Evolutionary conservation across 1,140 invertebrate species (phyloP).

Genomic region (Aphaenogaster rudis): DNA sequence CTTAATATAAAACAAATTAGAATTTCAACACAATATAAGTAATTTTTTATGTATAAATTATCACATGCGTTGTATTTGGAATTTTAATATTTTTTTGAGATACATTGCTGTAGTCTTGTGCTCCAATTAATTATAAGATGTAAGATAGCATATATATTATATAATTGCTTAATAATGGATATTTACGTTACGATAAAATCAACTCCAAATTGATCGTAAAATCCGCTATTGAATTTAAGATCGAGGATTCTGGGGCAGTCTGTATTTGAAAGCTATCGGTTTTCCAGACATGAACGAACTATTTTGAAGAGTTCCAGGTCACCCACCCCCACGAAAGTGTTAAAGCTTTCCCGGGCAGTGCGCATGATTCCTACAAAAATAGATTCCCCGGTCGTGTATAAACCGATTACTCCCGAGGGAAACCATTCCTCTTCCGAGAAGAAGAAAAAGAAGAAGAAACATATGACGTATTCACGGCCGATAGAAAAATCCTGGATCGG

Average conservation of each 20-base stretch:
- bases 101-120: background rate
- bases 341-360: slow-evolving; percentile 47
- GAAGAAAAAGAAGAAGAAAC: background rate
- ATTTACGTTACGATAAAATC: background rate
- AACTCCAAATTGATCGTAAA: background rate
- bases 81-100: background rate
- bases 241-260: slow-evolving; percentile 6
- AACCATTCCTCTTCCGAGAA: slow-evolving; percentile 47
- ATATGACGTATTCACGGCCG: slow-evolving; percentile 19
- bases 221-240: background rate
- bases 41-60: background rate
- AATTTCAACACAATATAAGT: background rate
- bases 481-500: background rate
- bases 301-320: slow-evolving; percentile 60
- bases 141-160: background rate
- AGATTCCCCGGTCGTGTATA: slow-evolving; percentile 54
- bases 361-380: slow-evolving; percentile 56
- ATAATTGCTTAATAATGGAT: background rate
- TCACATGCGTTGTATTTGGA: background rate
- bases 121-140: background rate
- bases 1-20: background rate
- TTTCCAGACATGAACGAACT: slow-evolving; percentile 53
- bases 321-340: slow-evolving; percentile 58
- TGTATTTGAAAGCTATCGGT: slow-evolving; percentile 16
- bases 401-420: slow-evolving; percentile 56